These are phyloP conservation scores for Leptopilina clavipes DNA, from an alignment of 1,140 invertebrate species.

Conservation along the genomic window DNA sequence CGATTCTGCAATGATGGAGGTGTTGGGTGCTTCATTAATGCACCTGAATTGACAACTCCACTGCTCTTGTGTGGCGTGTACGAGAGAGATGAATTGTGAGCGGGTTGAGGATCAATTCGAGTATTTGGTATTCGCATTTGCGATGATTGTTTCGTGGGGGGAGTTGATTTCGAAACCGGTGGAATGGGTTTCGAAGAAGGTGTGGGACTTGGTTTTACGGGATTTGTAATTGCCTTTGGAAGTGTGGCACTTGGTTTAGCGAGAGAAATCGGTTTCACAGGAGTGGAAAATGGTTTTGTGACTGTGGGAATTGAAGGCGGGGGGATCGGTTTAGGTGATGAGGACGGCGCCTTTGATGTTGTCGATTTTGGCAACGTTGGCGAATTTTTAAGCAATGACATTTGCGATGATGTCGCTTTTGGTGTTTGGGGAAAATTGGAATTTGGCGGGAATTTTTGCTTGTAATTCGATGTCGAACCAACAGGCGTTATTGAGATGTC, in stretches of 20 bases:
- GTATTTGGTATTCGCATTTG: slow-evolving; percentile 67
- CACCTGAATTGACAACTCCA: slow-evolving; percentile 39
- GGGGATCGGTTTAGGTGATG: too few relatives aligned
- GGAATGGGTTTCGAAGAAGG: slow-evolving; percentile 57
- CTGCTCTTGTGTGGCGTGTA: slow-evolving; percentile 55
- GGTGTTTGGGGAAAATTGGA: background rate
- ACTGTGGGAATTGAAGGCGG: slow-evolving; percentile 30
- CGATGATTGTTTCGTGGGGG: slow-evolving; percentile 40
- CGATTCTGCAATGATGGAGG: slow-evolving; percentile 38
- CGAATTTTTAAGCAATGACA: background rate
- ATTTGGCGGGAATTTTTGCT: slow-evolving; percentile 52
- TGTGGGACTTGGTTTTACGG: background rate
- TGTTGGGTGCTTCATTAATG: background rate
- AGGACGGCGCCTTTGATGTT: slow-evolving; percentile 34
- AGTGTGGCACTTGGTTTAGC: slow-evolving; percentile 53
- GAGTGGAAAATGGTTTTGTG: slow-evolving; percentile 41
- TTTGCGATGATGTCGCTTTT: background rate
- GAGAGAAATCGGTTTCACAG: slow-evolving; percentile 40
- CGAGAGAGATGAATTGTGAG: slow-evolving; percentile 58
- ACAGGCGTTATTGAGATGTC: slow-evolving; percentile 71
- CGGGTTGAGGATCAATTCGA: slow-evolving; percentile 64
- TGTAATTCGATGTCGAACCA: slow-evolving; percentile 50
- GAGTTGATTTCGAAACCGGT: slow-evolving; percentile 33
- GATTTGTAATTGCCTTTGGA: background rate
- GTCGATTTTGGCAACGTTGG: slow-evolving; percentile 42